phyloP scores from a whole-genome alignment of 2,113 vertebrate species.

The Glaucomys volans region DNA sequence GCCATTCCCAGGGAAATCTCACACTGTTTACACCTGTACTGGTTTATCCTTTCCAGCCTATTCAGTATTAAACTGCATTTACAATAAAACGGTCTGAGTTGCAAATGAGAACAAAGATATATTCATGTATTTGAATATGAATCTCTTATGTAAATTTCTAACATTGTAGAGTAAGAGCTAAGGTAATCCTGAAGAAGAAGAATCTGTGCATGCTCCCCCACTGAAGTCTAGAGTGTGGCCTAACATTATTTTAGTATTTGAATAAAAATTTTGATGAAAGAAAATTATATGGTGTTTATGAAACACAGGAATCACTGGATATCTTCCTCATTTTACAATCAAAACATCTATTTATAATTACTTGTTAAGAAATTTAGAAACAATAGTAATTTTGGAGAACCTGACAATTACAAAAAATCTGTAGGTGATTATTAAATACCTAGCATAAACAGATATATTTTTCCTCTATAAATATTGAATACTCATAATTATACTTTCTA shows the following conservation, averaged over 20 bases:
- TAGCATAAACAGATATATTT: conserved; percentile 55
- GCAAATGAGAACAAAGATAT: neutral
- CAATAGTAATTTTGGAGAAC: conserved; percentile 69
- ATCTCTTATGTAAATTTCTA: neutral
- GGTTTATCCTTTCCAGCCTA: neutral
- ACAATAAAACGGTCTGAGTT: neutral
- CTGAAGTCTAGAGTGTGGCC: neutral
- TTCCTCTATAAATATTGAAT: conserved; percentile 64
- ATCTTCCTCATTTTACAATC: conserved; percentile 44
- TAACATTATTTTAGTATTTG: neutral
- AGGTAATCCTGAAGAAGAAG: neutral
- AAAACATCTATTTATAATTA: conserved; percentile 69
- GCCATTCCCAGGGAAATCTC: neutral
- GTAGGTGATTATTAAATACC: conserved; percentile 71
- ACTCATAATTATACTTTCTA: conserved; percentile 71
- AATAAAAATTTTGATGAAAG: conserved; percentile 33
- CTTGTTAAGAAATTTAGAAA: conserved; percentile 69
- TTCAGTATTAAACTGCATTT: neutral
- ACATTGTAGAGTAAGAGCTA: neutral
- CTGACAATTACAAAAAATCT: conserved; percentile 67
- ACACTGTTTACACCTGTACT: neutral
- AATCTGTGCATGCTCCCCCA: neutral
- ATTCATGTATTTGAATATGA: neutral
- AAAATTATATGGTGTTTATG: conserved; percentile 50
- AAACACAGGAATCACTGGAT: conserved; percentile 42